These are phyloP conservation scores for Phania funesta DNA, from an alignment of 2,888 invertebrate species.

Conservation along the genomic window DNA sequence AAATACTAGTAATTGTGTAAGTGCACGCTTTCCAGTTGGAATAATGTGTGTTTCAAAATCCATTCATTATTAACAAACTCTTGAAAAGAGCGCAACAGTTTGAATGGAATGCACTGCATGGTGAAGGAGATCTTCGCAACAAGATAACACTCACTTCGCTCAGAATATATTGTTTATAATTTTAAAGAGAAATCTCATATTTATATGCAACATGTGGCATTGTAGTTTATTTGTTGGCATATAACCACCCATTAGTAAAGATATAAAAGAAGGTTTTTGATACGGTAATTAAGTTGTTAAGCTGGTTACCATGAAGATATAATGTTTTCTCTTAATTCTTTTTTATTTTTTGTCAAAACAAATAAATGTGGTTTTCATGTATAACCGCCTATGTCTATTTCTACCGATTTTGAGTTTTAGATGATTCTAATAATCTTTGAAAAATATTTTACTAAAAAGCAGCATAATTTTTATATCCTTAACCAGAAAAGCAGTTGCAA, in stretches of 20 bases:
- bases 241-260: neutral
- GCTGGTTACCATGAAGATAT: no score
- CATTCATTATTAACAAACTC: neutral
- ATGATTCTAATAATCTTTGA: no score
- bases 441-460: no score
- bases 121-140: neutral
- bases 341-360: no score
- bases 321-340: no score
- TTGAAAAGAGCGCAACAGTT: neutral
- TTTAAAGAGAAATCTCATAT: neutral
- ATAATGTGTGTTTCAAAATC: neutral
- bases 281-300: neutral
- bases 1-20: neutral
- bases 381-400: no score
- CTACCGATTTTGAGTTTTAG: no score
- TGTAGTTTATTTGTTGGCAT: neutral
- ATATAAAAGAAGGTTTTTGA: neutral
- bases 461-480: no score
- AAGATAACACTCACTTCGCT: neutral
- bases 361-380: no score
- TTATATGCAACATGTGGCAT: neutral
- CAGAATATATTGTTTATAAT: neutral
- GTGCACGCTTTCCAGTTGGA: slow-evolving; percentile 33
- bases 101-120: neutral
- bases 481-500: no score